Conservation (phyloP, 1,140 invertebrate species). For the Helicoverpa zea region DNA sequence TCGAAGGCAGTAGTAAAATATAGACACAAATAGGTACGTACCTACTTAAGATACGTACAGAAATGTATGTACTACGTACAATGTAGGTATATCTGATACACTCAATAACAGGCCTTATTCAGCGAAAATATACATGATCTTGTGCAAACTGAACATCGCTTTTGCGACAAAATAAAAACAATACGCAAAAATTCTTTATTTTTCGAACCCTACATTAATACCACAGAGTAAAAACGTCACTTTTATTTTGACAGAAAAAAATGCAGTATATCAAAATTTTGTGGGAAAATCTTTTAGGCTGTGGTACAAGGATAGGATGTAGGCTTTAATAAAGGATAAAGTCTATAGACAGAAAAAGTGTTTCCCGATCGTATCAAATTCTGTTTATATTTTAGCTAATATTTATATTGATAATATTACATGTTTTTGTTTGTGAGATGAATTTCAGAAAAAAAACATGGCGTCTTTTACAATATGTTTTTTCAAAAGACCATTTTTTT, state of each 20-base stretch:
- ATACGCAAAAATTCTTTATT: not conserved
- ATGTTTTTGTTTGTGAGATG: not conserved
- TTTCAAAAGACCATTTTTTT: too few relatives aligned
- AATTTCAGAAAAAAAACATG: not conserved
- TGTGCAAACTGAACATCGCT: slow-evolving; percentile 9
- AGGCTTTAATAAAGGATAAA: not conserved
- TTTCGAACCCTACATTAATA: not conserved
- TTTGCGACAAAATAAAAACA: slow-evolving; percentile 9
- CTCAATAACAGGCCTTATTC: too few relatives aligned
- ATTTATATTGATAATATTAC: not conserved
- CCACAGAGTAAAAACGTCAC: not conserved
- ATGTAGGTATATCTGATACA: too few relatives aligned
- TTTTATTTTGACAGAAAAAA: too few relatives aligned
- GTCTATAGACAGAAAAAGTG: not conserved
- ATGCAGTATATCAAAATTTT: not conserved
- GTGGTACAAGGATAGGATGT: not conserved
- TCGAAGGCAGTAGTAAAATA: not conserved
- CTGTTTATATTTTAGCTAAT: too few relatives aligned
- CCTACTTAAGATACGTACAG: not conserved
- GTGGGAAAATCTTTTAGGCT: not conserved
- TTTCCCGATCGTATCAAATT: too few relatives aligned
- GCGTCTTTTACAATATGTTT: too few relatives aligned
- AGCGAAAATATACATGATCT: slow-evolving; percentile 23
- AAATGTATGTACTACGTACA: not conserved
- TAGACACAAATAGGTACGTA: not conserved